Conservation (phyloP, 2,113 vertebrate genomes). For the Nothoprocta perdicaria region DNA sequence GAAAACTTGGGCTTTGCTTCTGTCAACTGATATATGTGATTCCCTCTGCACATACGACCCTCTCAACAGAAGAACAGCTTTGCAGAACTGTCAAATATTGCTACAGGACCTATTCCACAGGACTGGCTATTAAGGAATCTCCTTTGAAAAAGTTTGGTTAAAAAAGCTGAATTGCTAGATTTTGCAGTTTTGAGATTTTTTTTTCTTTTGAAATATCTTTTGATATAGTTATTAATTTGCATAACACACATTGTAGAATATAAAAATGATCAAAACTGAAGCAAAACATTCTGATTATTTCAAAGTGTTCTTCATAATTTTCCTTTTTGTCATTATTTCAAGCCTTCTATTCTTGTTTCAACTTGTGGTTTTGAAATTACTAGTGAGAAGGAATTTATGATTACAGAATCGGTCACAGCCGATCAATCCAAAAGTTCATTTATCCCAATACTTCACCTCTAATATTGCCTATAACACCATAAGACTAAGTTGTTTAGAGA, state of each 20-base stretch:
- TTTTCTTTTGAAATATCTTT: not conserved
- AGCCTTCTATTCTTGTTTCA: not conserved
- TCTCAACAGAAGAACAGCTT: not conserved
- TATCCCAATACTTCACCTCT: not conserved
- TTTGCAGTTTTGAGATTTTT: not conserved
- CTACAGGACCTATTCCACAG: not conserved
- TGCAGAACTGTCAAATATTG: conserved; percentile 15
- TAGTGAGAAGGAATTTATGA: not conserved
- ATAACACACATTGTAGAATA: not conserved
- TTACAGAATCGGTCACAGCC: not conserved
- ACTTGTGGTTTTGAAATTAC: not conserved
- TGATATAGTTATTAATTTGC: not conserved
- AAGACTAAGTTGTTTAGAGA: not conserved
- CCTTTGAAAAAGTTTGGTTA: not conserved
- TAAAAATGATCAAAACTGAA: not conserved
- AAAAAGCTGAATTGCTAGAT: not conserved
- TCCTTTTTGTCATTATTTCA: not conserved
- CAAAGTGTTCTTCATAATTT: not conserved
- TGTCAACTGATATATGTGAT: not conserved
- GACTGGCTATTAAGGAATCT: not conserved
- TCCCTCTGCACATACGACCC: not conserved
- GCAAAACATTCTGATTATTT: not conserved
- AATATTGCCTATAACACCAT: not conserved
- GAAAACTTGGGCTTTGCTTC: conserved; percentile 16
- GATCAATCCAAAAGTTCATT: not conserved